These are phyloP conservation scores for Xestia rhomboidea DNA, from an alignment of 2,888 invertebrate genomes.

Conservation along the genomic window DNA sequence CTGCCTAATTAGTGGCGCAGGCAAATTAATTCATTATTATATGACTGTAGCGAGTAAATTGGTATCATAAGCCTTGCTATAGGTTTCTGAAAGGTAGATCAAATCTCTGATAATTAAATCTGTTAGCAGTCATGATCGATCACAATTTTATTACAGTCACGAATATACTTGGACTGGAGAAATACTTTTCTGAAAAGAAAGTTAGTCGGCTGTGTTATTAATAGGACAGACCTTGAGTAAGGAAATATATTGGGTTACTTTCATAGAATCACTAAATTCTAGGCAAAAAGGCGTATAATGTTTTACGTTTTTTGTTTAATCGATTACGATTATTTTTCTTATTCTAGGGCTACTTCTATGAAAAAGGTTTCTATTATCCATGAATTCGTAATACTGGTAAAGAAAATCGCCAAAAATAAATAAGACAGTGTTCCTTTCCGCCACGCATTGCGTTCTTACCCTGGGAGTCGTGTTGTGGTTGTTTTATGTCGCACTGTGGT, in stretches of 20 bases:
- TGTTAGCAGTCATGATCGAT: conserved; percentile 11
- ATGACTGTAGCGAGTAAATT: conserved; percentile 9
- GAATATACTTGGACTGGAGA: neutral
- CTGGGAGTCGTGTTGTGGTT: conserved; percentile 53
- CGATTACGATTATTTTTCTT: neutral
- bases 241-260: neutral
- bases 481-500: conserved; percentile 50
- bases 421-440: conserved; percentile 24
- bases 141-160: neutral
- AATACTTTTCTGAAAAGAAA: neutral
- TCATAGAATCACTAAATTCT: neutral
- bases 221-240: neutral
- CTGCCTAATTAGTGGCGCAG: neutral
- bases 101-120: conserved; percentile 11
- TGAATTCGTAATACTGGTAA: neutral
- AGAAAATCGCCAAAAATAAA: neutral
- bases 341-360: neutral
- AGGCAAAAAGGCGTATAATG: neutral
- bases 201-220: neutral
- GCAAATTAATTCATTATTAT: neutral
- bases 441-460: conserved; percentile 53
- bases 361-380: neutral
- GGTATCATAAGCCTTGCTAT: neutral
- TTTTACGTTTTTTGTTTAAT: neutral
- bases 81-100: neutral